phyloP scores from a whole-genome alignment of 2,888 invertebrate species.

The Empis livida region DNA sequence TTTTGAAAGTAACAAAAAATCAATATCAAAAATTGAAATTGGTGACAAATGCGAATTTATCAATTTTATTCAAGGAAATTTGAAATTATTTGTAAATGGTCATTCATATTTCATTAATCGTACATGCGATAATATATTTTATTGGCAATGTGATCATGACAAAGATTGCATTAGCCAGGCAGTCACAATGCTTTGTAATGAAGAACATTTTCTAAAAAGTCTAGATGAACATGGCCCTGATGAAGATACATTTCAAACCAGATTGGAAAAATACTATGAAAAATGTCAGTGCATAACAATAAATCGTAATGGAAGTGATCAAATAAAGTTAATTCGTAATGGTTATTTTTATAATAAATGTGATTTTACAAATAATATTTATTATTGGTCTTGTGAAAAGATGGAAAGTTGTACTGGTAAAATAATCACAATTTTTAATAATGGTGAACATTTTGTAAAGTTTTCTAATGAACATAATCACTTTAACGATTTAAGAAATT shows the following conservation, averaged over 20 bases:
- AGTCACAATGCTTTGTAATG: not conserved
- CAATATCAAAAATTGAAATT: not conserved
- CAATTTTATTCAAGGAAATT: not conserved
- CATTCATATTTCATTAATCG: not conserved
- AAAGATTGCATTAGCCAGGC: not conserved
- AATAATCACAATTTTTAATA: not conserved
- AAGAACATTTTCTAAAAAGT: not conserved
- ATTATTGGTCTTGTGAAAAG: not conserved
- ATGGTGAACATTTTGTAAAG: not conserved
- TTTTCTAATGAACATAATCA: not conserved
- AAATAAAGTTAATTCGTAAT: not conserved
- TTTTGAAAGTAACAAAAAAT: too few relatives aligned
- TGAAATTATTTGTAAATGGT: not conserved
- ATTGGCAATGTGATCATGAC: not conserved
- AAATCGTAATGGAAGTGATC: not conserved
- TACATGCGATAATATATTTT: not conserved
- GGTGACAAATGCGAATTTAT: conserved; percentile 1
- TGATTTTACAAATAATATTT: not conserved
- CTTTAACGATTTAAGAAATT: not conserved
- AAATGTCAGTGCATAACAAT: not conserved
- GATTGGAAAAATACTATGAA: not conserved
- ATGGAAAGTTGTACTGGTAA: not conserved
- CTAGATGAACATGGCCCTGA: not conserved
- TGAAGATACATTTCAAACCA: not conserved
- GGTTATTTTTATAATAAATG: not conserved